Evolutionary conservation across 2,113 vertebrate genomes (phyloP).

Genomic region (Paracanthobrama guichenoti): DNA sequence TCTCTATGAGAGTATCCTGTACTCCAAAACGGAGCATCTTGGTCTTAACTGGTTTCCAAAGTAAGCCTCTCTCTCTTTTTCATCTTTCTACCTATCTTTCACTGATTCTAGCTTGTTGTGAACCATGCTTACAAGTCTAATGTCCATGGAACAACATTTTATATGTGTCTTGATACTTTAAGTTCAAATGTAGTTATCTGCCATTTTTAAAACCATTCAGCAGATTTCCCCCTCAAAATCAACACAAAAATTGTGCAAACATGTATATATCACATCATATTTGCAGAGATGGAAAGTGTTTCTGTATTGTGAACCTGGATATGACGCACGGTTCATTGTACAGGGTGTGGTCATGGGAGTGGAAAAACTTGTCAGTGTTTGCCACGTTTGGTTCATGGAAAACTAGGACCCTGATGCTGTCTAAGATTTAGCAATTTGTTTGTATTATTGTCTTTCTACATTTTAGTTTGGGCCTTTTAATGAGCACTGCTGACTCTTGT

Average conservation of each 20-base stretch:
- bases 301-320: not conserved
- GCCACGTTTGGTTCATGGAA: constrained; percentile 41
- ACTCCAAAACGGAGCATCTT: constrained; percentile 95
- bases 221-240: not conserved
- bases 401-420: not conserved
- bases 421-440: constrained; percentile 27
- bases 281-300: not conserved
- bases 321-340: constrained; percentile 3
- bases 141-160: not conserved
- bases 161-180: not conserved
- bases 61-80: constrained; percentile 73
- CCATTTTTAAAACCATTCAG: not conserved
- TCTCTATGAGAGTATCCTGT: constrained; percentile 89
- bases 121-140: constrained; percentile 3
- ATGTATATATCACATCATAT: too few relatives aligned
- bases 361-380: constrained; percentile 15
- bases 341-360: constrained; percentile 11
- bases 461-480: constrained; percentile 4
- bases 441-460: not conserved
- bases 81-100: not conserved
- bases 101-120: not conserved
- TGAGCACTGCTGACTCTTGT: constrained; percentile 17
- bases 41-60: constrained; percentile 97
- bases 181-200: not conserved
- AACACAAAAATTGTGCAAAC: not conserved